Base-by-base conservation (phyloP, 2,888 invertebrate genomes). In the Orgyia antiqua region DNA sequence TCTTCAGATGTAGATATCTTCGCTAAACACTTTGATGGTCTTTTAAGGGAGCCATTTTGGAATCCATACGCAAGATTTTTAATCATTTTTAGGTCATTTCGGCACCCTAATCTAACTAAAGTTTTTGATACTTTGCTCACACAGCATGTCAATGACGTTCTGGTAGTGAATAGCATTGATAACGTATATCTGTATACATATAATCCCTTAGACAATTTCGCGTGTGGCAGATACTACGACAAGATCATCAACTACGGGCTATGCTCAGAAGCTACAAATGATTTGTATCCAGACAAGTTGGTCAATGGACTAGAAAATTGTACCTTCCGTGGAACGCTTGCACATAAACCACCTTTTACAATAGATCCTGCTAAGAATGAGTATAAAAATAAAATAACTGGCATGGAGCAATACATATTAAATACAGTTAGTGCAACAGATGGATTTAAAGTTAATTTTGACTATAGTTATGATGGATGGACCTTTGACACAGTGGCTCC, bases 151-250 rank as follows among this genome's bases (percentile, higher is more conserved):
- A 13, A 24, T 3, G 48, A 70, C 19, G 67, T 61, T 0, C 10
- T 71, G 2, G 37, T 75, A 2, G 24, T 70, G 2, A 59, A 65
- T 21, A 59, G 58, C 2, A 60, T 48, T 1, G 28, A 42, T 0
- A 47, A 64, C 5, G 45, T 51, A 3, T 37, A 66, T 2, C 13
- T 76, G 5, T 74, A 65, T 36, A 59, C 68, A 0, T 78, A 73
- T 39, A 68, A 77, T 36, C 71, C 76, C 13, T 27, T 11, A 10
- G 27, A 27, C 7, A 27, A 27, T 10, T 18, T 18, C n/a, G 27
- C 27, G 6, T 27, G 27, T 11, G 27, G 27, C 8, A 17, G 18
- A 6, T 18, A 18, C 11, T 27, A 27, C n/a, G 11, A 27, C 8
- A 9, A 3, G 2, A 13, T 27, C 8, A 28, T 28, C 9, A 12